Evolutionary conservation across 1,140 invertebrate species (phyloP), one percentile per base, ranked within the genome.

Genomic region (Plutomurus gul): DNA sequence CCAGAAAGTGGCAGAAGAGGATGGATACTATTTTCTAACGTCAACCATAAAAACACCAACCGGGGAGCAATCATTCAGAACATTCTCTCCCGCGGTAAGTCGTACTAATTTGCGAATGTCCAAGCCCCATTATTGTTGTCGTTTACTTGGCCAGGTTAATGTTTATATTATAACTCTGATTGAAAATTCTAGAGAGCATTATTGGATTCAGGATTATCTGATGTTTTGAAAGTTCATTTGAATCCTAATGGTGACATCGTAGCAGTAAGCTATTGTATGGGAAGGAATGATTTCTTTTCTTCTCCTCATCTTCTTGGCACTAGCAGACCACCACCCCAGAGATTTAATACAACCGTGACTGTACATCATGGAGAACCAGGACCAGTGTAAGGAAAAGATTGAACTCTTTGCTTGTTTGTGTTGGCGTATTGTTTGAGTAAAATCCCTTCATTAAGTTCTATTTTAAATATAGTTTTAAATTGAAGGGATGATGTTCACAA

Each of bases 71-170:
- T 90, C 89, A 82, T 94, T 94, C 84, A 86, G 92, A 20, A 93
- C 94, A 40, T 94, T 93, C 83, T 89, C 93, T 30, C 94, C 93
- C 89, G 94, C 94, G 43, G 91, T 93, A 89, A 89, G 89, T 85
- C 85, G 85, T 84, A 33, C 13, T 76, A 43, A 3, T 39, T n/a
- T 18, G 25, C 5, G n/a, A 3, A 27, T 20, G 74, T 37, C 16
- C 13, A 20, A 40, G 77, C 20, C 20, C 20, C 6, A 51, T 10
- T 13, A 51, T 51, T 20, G 18, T n/a, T n/a, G n/a, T n/a, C n/a
- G n/a, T n/a, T n/a, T n/a, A n/a, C n/a, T n/a, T n/a, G n/a, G n/a
- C n/a, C n/a, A n/a, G n/a, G n/a, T n/a, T n/a, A 47, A 47, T 47
- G 43, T 47, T 10, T 6, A n/a, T 47, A 8, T 22, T 65, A 11